phyloP scores from a whole-genome alignment of 2,888 invertebrate species.

The Stenodera caucasica region DNA sequence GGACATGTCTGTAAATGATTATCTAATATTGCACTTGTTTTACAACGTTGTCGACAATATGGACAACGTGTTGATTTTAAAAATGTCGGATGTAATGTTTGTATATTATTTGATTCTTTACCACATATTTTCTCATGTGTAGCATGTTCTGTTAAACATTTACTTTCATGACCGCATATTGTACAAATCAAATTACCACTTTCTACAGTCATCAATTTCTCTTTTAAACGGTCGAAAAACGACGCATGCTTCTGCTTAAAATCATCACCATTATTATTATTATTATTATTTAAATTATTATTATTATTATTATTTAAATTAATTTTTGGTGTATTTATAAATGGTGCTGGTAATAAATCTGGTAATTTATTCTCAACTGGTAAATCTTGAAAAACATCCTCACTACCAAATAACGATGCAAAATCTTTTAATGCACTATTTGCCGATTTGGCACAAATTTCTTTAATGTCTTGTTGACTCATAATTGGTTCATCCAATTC shows the following conservation, averaged over 20 bases:
- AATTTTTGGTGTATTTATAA: constrained; percentile 33
- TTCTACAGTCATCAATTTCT: constrained; percentile 65
- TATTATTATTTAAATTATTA: constrained; percentile 14
- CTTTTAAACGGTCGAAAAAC: constrained; percentile 81
- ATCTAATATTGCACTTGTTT: constrained; percentile 77
- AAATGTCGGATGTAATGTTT: constrained; percentile 22
- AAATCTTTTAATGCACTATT: constrained; percentile 61
- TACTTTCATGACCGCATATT: constrained; percentile 75
- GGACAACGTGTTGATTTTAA: constrained; percentile 79
- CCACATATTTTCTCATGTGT: constrained; percentile 75
- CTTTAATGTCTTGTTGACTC: constrained; percentile 56
- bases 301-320: constrained; percentile 18
- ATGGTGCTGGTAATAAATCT: constrained; percentile 46
- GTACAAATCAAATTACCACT: constrained; percentile 69
- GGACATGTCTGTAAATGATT: constrained; percentile 74
- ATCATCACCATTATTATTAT: constrained; percentile 29
- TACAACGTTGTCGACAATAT: constrained; percentile 83
- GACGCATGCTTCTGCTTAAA: constrained; percentile 72
- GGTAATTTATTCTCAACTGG: constrained; percentile 42
- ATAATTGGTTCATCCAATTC: constrained; percentile 46
- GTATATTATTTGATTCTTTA: constrained; percentile 42
- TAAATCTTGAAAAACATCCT: constrained; percentile 49
- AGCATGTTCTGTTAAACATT: constrained; percentile 78
- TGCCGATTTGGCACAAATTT: constrained; percentile 55
- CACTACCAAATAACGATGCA: constrained; percentile 56